Base-by-base conservation (phyloP, 2,797 vertebrate species). In the Aulostomus chinensis region DNA sequence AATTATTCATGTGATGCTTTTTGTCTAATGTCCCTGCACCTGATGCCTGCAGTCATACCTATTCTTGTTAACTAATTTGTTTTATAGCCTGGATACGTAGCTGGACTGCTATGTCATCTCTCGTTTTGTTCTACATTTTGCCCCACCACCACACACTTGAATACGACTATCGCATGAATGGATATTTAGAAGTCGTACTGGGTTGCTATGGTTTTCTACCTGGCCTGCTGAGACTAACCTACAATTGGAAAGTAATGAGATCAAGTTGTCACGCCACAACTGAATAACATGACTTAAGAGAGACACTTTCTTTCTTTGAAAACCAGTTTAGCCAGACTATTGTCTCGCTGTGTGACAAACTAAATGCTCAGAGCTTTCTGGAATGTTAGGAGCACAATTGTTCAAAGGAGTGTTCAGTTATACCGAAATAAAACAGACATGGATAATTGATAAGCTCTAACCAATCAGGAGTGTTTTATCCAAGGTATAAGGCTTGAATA, bases 391-490 rank as follows among this genome's bases (percentile, higher is more conserved):
- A 2, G 68, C 53, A 57, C 70, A 54, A 75, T 78, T 77, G 82
- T 81, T 71, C 66, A 7, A 8, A n/a, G 10, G 58, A 71, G 71
- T 81, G 71, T 69, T 80, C 55, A 72, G 74, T 70, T 83, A 72
- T 77, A 72, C 66, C 68, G 75, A 83, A 76, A 81, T 80, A 84
- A 84, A 80, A 73, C 64, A 74, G 68, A 76, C 73, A 81, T 77
- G 65, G 77, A 81, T 81, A 76, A 82, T 84, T 84, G 61, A 84
- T 83, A 76, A 60, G 74, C 74, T 62, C 36, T 0, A 65, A 67
- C 67, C 78, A 84, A 87, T 84, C 76, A 82, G 53, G 57, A 74
- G 41, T 50, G 73, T 73, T 82, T 83, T 78, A 80, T 71, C 55
- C 52, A 46, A 64, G 68, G 70, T 79, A 73, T 62, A 63, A 61